Conservation (phyloP, 2,113 vertebrate genomes). For the Rhynchopsitta pachyrhyncha region DNA sequence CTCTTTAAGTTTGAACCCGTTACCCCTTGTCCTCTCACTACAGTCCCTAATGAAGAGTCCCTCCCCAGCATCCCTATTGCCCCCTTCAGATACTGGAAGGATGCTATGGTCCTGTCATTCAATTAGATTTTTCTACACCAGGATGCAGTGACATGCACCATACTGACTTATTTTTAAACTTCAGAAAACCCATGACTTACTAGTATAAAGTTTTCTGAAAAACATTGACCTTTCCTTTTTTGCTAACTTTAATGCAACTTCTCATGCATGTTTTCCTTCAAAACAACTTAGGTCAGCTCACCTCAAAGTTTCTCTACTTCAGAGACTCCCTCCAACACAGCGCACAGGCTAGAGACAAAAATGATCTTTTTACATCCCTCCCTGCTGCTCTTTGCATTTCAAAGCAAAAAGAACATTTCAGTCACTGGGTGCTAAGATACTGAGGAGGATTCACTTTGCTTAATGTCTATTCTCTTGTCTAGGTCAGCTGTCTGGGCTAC, state of each 20-base stretch:
- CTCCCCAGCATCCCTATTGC: too few species aligned
- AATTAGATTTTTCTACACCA: background rate
- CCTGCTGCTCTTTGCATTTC: background rate
- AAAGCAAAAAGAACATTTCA: background rate
- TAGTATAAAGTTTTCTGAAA: background rate
- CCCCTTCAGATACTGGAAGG: too few species aligned
- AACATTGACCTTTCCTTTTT: background rate
- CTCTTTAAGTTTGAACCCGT: too few species aligned
- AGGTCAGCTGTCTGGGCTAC: background rate
- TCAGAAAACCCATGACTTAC: background rate
- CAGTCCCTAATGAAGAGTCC: too few species aligned
- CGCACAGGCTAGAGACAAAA: background rate
- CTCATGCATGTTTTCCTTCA: background rate
- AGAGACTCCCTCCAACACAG: background rate
- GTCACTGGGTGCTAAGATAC: background rate
- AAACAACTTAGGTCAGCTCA: background rate
- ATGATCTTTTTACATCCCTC: background rate
- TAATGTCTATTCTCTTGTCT: background rate
- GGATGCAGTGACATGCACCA: background rate
- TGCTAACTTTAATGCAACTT: background rate
- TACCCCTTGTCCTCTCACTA: too few species aligned
- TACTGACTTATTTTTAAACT: background rate
- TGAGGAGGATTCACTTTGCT: background rate
- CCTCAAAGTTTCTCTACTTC: background rate
- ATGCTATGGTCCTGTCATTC: background rate